phyloP scores from a whole-genome alignment of 1,140 invertebrate species.

The Drosophila auraria region DNA sequence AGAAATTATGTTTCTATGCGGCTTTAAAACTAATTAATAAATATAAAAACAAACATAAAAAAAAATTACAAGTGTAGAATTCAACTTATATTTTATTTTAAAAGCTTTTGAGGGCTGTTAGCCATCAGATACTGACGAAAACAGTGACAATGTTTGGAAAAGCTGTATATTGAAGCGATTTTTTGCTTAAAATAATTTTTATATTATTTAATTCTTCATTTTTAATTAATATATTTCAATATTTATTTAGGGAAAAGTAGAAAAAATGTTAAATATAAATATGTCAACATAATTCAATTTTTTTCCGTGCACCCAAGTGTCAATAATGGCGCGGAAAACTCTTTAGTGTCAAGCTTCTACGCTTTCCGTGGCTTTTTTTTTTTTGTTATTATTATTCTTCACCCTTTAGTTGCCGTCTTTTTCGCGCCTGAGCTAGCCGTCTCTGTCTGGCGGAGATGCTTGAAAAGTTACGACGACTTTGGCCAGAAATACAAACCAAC shows the following conservation, averaged over 20 bases:
- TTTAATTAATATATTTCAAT: too few species aligned
- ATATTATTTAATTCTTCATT: neutral
- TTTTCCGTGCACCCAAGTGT: constrained; percentile 62
- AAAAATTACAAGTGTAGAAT: too few species aligned
- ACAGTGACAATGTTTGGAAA: too few species aligned
- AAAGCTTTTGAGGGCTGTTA: too few species aligned
- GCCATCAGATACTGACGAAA: too few species aligned
- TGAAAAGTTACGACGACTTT: constrained; percentile 79
- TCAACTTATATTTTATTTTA: too few species aligned
- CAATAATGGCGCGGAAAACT: constrained; percentile 80
- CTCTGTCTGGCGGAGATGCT: constrained; percentile 34
- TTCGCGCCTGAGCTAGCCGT: constrained; percentile 11
- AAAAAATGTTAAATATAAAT: neutral
- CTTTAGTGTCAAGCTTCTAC: constrained; percentile 53
- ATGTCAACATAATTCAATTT: neutral
- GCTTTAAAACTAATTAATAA: too few species aligned
- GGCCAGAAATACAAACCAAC: constrained; percentile 83
- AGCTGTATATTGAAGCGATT: too few species aligned
- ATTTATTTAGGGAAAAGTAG: neutral
- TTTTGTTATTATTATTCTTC: neutral
- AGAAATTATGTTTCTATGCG: too few species aligned
- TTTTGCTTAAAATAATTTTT: too few species aligned
- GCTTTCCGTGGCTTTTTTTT: constrained; percentile 5
- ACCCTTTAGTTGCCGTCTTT: constrained; percentile 2
- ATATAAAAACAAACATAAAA: too few species aligned